Base-by-base conservation (phyloP, 53 echinoderm and acorn worm species). In the Mesocentrotus franciscanus region DNA sequence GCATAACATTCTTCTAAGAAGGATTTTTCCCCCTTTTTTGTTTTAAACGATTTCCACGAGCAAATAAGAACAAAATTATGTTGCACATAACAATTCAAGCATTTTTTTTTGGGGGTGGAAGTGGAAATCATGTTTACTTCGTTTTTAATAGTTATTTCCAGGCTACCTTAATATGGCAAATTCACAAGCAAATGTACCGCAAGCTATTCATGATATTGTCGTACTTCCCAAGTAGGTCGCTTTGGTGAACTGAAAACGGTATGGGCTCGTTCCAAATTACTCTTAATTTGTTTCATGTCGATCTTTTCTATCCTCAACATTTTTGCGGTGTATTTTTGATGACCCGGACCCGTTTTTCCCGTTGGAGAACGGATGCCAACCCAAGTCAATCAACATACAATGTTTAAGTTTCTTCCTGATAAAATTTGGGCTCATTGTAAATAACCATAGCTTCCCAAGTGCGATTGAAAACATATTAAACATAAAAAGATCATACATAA, bases 201-300 rank as follows among this genome's bases (percentile, higher is more conserved):
- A 68, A 22, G 49, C 49, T 49, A 49, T 64, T 64, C 64, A 18
- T 64, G 76, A 76, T 76, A 76, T 76, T 32, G 33, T 76, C 76
- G 29, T 33, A 76, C 33, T 32, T 33, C 30, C 33, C 76, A 84
- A 84, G 55, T 84, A 84, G 84, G 84, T 84, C 84, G 22, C 27
- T 24, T 42, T 0, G 55, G 27, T 84, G 84, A 84, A 55, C 84
- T 22, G 17, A 55, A 22, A 22, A 22, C 55, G 16, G 84, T 55
- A 39, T 84, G 84, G 84, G 84, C 42, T 10, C 8, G 10, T 42
- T 84, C 84, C 84, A 84, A 84, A 84, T 55, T 84, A 36, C 33
- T 76, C 76, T 84, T 84, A 84, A 84, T 84, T 84, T 55, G 55
- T 84, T 49, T 84, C 84, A 84, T 42, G 39, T 84, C 55, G 84